A percentile compares a stretch with the other conserved stretches of the same genome.
Conservation (phyloP, 2,888 invertebrate species). For the Metacarcinus magister region DNA sequence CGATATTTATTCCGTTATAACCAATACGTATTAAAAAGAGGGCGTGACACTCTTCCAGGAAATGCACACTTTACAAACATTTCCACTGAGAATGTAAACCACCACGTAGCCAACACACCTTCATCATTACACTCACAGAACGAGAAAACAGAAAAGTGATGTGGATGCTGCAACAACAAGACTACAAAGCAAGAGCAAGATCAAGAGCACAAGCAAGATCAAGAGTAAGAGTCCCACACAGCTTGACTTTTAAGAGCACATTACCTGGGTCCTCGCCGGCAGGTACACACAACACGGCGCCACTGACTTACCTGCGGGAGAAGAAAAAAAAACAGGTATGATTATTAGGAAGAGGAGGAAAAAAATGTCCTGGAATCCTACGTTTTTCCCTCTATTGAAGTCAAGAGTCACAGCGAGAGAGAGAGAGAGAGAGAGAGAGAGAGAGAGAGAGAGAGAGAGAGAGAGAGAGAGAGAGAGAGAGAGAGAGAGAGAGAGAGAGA, state of each 20-base stretch:
- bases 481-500: slow-evolving; percentile 48
- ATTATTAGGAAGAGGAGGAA: not conserved
- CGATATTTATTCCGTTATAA: too few relatives aligned
- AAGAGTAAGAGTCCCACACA: too few relatives aligned
- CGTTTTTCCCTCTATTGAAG: not conserved
- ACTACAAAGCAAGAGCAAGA: not conserved
- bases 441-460: not conserved
- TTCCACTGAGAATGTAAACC: too few relatives aligned
- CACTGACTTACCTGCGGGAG: slow-evolving; percentile 1
- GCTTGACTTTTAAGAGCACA: not conserved
- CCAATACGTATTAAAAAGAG: too few relatives aligned
- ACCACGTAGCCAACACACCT: too few relatives aligned
- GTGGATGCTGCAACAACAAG: not conserved
- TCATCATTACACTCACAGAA: not conserved
- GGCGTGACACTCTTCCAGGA: too few relatives aligned
- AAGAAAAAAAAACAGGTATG: slow-evolving; percentile 13
- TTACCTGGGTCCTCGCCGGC: not conserved
- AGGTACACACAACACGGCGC: not conserved
- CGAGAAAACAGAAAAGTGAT: not conserved
- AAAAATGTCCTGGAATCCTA: not conserved
- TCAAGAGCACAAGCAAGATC: not conserved
- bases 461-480: slow-evolving; percentile 21
- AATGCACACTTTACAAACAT: too few relatives aligned
- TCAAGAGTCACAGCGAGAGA: not conserved
- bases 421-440: not conserved